Evolutionary conservation across 2,888 invertebrate species (phyloP).

Genomic region (Anarsia innoxiella): DNA sequence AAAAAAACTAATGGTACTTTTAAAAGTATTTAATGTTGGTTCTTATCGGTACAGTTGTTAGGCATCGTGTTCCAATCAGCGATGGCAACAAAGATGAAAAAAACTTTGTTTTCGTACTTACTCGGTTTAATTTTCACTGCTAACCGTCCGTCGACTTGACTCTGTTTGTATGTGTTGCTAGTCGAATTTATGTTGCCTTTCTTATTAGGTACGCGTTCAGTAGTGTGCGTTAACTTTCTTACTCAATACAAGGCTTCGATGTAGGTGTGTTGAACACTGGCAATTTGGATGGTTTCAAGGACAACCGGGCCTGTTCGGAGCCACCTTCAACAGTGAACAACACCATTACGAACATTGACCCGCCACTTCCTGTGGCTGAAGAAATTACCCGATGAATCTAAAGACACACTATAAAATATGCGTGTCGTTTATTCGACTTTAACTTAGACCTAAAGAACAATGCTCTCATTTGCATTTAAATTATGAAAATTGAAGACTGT

Average conservation of each 20-base stretch:
- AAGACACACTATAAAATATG: constrained; percentile 43
- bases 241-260: constrained; percentile 24
- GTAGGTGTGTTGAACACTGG: constrained; percentile 46
- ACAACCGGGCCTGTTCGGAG: constrained; percentile 65
- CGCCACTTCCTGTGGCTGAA: constrained; percentile 59
- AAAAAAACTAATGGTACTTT: neutral
- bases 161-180: constrained; percentile 28
- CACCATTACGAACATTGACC: constrained; percentile 70
- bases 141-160: constrained; percentile 40
- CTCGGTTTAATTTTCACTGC: constrained; percentile 33
- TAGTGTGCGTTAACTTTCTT: constrained; percentile 41
- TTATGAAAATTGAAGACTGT: constrained; percentile 27
- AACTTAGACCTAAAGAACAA: constrained; percentile 46
- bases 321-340: constrained; percentile 66
- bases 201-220: constrained; percentile 13
- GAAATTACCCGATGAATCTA: constrained; percentile 38
- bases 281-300: constrained; percentile 65
- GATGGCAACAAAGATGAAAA: too few species aligned
- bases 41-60: too few species aligned
- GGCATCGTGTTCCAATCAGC: too few species aligned
- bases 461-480: constrained; percentile 53
- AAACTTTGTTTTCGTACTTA: too few species aligned
- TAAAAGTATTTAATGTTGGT: too few species aligned
- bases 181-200: constrained; percentile 22
- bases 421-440: constrained; percentile 48